Evolutionary conservation across 2,888 invertebrate genomes (phyloP), one percentile per base, ranked within the genome.

Genomic region (Onthophagus sagittarius): DNA sequence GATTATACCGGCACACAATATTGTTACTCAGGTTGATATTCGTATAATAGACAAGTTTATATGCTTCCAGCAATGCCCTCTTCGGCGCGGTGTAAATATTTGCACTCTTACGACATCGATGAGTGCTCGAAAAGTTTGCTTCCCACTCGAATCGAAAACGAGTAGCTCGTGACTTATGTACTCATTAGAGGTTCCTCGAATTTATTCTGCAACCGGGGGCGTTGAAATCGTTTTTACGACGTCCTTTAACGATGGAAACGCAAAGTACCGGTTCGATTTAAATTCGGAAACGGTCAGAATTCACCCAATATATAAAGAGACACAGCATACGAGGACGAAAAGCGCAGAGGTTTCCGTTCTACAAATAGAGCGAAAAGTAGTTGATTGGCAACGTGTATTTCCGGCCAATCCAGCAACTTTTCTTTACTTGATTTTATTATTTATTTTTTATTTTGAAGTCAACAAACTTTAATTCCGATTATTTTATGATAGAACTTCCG

Each of bases 1-100:
- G 67, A 67, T 67, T 67, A 67, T 67, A 32, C 67, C n/a, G 32
- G 32, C 23, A 32, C 67, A 67, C 67, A 67, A 67, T 32, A 67
- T 15, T 67, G 15, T 53, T 53, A 53, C 39, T 53, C 39, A 53
- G 39, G 39, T 53, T 53, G 39, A 53, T 53, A 53, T 53, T 53
- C 39, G 39, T 53, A 53, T 53, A 53, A 53, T 53, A 53, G 39
- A 53, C 9, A 53, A 53, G 39, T 53, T 53, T 53, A 53, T 53
- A 11, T 53, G 39, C 39, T 53, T 11, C 9, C 39, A 53, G 39
- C 39, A 53, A 53, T 53, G 39, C 9, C 39, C 39, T 53, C 39
- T 53, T 53, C 5, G 39, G 39, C 39, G 39, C 5, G 39, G 9
- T 1, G 39, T 11, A 53, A 53, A 53, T 53, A 53, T 53, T 53